Conservation (phyloP, 2,113 vertebrate species). For the Aix galericulata region DNA sequence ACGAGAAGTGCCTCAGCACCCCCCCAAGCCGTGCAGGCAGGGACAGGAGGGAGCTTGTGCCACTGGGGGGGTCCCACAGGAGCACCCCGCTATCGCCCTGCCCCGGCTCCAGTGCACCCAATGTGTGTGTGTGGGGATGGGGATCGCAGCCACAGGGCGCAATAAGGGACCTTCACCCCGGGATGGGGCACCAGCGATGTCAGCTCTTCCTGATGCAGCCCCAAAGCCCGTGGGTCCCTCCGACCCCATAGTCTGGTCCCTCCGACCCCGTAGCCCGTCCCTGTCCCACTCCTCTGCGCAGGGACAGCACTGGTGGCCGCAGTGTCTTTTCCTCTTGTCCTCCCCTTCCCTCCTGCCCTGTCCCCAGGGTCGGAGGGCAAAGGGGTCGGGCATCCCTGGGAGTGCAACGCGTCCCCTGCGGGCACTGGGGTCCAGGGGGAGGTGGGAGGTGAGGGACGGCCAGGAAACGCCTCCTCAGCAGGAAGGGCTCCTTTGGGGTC, state of each 20-base stretch:
- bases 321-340: background rate
- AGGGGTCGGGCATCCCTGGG: fast-evolving
- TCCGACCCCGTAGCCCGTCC: background rate
- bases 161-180: background rate
- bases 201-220: background rate
- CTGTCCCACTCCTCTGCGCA: fast-evolving
- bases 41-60: background rate
- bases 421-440: background rate
- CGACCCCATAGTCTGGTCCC: background rate
- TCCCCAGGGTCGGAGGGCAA: background rate
- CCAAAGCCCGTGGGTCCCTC: fast-evolving
- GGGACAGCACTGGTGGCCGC: background rate
- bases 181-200: background rate
- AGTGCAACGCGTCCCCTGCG: fast-evolving
- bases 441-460: background rate
- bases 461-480: background rate
- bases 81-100: fast-evolving
- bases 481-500: background rate
- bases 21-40: fast-evolving
- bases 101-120: background rate
- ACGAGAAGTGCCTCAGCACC: slow-evolving; percentile 32
- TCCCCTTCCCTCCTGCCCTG: background rate
- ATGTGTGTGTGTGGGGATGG: fast-evolving
- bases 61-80: background rate
- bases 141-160: background rate